Evolutionary conservation across 2,113 vertebrate species (phyloP).

Genomic region (Leucosticte australis): DNA sequence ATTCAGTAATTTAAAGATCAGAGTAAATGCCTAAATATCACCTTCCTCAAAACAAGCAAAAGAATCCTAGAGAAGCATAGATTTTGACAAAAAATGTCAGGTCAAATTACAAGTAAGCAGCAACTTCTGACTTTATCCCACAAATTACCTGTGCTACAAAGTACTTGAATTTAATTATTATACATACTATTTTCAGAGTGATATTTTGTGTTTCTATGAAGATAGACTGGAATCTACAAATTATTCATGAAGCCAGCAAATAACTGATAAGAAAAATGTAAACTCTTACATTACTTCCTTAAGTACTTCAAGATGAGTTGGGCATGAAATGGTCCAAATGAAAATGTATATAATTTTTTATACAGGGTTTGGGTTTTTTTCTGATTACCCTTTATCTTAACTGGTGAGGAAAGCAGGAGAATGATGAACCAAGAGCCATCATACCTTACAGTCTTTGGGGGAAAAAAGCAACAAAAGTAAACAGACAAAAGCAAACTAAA

Average conservation of each 20-base stretch:
- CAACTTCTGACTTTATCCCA: not conserved
- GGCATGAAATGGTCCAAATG: not conserved
- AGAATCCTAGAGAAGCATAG: not conserved
- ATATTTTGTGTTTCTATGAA: not conserved
- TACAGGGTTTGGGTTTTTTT: not conserved
- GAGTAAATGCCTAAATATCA: not conserved
- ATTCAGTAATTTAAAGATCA: not conserved
- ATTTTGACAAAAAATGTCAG: not conserved
- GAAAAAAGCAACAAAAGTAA: not conserved
- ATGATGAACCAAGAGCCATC: not conserved
- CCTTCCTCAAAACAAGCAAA: not conserved
- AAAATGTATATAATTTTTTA: not conserved
- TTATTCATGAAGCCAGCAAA: not conserved
- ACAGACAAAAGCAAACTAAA: not conserved
- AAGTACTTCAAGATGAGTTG: not conserved
- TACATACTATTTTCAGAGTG: not conserved
- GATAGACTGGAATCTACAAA: not conserved
- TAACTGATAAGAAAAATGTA: not conserved
- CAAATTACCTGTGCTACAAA: not conserved
- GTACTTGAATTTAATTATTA: not conserved
- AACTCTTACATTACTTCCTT: not conserved
- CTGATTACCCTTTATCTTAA: not conserved
- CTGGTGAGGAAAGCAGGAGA: not conserved
- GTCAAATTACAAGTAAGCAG: not conserved
- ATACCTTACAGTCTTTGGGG: not conserved